phyloP scores from a whole-genome alignment of 2,888 invertebrate species.

The Callinectes sapidus region DNA sequence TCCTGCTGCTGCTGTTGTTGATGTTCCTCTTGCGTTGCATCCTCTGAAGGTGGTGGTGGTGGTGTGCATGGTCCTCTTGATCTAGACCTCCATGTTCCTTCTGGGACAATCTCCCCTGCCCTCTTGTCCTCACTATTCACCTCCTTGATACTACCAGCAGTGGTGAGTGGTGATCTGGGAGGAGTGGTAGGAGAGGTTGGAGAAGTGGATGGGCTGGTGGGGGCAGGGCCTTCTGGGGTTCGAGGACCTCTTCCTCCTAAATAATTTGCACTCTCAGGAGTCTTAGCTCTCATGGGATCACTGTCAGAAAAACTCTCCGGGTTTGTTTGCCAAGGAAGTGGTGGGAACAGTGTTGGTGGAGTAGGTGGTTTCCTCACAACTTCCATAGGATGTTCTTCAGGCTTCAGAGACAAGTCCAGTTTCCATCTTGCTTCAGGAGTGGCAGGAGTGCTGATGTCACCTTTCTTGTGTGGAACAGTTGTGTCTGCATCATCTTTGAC shows the following conservation, averaged over 20 bases:
- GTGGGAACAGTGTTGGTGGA: constrained; percentile 7
- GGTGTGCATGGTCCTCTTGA: constrained; percentile 60
- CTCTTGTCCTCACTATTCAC: constrained; percentile 19
- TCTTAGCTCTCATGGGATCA: constrained; percentile 6
- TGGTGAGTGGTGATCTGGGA: neutral
- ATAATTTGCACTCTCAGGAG: neutral
- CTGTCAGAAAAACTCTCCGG: neutral
- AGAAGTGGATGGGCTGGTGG: constrained; percentile 48
- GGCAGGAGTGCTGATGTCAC: neutral
- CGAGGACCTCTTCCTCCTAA: constrained; percentile 44
- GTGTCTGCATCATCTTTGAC: neutral
- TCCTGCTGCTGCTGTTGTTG: constrained; percentile 26
- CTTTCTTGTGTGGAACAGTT: neutral
- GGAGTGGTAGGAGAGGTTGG: constrained; percentile 18
- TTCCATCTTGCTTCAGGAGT: neutral
- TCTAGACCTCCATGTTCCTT: constrained; percentile 40
- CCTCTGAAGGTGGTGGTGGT: constrained; percentile 47
- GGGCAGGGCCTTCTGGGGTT: constrained; percentile 64
- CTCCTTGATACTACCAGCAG: neutral
- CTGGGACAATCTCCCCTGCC: neutral
- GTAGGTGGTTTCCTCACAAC: constrained; percentile 1
- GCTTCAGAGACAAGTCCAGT: neutral
- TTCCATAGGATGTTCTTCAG: neutral
- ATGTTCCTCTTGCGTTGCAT: constrained; percentile 36
- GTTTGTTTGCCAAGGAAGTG: constrained; percentile 26